Percentiles rank a stretch among this genome's conserved stretches.
Conservation (phyloP, 1,140 invertebrate genomes). For the Bradysia coprophila region DNA sequence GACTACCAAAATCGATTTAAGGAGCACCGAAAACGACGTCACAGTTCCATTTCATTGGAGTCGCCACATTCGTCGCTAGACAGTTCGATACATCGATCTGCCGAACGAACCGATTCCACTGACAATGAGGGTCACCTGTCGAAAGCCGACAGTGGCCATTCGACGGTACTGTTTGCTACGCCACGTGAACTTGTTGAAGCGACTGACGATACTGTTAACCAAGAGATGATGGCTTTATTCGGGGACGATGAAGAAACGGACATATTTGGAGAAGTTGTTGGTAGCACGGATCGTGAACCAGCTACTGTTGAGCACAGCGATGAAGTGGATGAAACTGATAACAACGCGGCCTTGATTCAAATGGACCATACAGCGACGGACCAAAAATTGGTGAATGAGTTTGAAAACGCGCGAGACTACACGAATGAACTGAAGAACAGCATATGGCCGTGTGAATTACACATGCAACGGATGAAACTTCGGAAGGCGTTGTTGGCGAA, state of each 20-base stretch:
- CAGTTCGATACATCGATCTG: background rate
- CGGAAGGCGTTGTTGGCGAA: constrained; percentile 9
- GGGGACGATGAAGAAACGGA: constrained; percentile 16
- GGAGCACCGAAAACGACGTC: too few relatives aligned
- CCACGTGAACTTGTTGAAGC: background rate
- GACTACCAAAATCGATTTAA: too few relatives aligned
- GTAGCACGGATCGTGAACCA: too few relatives aligned
- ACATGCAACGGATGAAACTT: constrained; percentile 12
- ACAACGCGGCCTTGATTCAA: too few relatives aligned
- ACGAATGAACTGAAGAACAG: constrained; percentile 13
- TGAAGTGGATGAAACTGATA: background rate
- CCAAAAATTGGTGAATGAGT: too few relatives aligned
- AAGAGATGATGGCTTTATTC: constrained; percentile 15
- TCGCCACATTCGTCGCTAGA: too few relatives aligned
- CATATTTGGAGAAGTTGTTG: constrained; percentile 10
- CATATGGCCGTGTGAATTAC: constrained; percentile 21
- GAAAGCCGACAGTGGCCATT: background rate
- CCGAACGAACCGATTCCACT: background rate
- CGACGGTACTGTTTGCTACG: background rate
- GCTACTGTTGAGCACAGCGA: background rate
- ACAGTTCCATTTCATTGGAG: too few relatives aligned
- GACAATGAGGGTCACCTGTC: background rate
- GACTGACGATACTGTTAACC: constrained; percentile 13
- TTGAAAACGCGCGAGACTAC: background rate
- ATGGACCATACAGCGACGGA: too few relatives aligned